These are phyloP conservation scores for Anomalospiza imberbis DNA, from an alignment of 2,797 vertebrate species.

Conservation along the genomic window DNA sequence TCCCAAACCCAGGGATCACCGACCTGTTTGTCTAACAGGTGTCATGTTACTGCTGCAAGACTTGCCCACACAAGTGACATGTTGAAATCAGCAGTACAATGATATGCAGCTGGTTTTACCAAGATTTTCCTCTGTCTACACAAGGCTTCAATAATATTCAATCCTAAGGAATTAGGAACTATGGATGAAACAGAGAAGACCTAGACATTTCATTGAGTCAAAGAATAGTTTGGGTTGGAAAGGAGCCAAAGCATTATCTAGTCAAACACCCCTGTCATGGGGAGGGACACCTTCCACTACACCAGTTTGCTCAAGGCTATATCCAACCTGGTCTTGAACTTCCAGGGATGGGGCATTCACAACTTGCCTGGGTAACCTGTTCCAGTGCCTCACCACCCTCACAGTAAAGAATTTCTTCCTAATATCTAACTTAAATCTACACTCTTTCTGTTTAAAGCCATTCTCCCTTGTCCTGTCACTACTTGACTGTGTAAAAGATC, in stretches of 20 bases:
- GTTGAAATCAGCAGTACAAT: not conserved
- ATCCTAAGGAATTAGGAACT: not conserved
- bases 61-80: rapidly evolving
- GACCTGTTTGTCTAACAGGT: not conserved
- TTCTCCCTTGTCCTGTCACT: not conserved
- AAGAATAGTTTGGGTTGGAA: not conserved
- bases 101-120: not conserved
- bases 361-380: not conserved
- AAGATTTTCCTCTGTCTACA: not conserved
- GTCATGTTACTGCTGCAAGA: not conserved
- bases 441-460: not conserved
- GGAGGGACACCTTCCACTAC: not conserved
- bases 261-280: not conserved
- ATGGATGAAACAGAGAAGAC: not conserved
- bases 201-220: not conserved
- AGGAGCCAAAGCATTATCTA: no score
- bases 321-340: not conserved
- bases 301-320: not conserved
- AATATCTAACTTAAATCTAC: not conserved
- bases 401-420: not conserved
- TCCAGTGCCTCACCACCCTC: not conserved
- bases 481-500: not conserved
- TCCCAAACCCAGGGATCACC: not conserved
- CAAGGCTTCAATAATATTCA: not conserved
- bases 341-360: not conserved